phyloP scores from a whole-genome alignment of 1,140 invertebrate species.

The Magallana ariakensis region DNA sequence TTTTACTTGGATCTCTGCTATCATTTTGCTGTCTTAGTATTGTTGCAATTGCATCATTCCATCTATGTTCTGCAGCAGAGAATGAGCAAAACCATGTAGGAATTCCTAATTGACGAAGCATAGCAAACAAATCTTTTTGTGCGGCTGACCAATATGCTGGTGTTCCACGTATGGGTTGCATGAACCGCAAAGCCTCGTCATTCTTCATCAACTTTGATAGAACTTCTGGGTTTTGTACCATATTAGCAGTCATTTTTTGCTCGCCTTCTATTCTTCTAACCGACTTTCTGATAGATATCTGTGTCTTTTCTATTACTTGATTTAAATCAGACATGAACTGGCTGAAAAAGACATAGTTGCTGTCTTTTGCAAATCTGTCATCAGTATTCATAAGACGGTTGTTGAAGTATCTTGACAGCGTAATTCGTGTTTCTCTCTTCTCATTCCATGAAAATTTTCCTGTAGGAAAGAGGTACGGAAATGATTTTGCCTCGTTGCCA shows the following conservation, averaged over 20 bases:
- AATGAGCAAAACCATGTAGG: slow-evolving; percentile 56
- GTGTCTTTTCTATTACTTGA: background rate
- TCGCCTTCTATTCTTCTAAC: background rate
- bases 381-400: too few relatives aligned
- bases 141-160: too few relatives aligned
- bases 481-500: background rate
- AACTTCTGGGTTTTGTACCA: too few relatives aligned
- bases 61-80: slow-evolving; percentile 58
- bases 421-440: too few relatives aligned
- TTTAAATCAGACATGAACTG: background rate
- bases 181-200: too few relatives aligned
- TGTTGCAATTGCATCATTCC: slow-evolving; percentile 51
- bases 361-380: too few relatives aligned
- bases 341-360: background rate
- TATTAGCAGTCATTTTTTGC: slow-evolving; percentile 19
- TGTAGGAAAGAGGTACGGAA: background rate
- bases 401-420: too few relatives aligned
- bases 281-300: too few relatives aligned
- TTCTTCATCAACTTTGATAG: too few relatives aligned
- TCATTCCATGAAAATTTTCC: too few relatives aligned
- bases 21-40: slow-evolving; percentile 45
- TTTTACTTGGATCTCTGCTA: background rate
- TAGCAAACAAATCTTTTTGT: too few relatives aligned
- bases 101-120: slow-evolving; percentile 49
- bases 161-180: too few relatives aligned